Evolutionary conservation across 2,888 invertebrate genomes (phyloP).

Genomic region (Idaea dimidiata): DNA sequence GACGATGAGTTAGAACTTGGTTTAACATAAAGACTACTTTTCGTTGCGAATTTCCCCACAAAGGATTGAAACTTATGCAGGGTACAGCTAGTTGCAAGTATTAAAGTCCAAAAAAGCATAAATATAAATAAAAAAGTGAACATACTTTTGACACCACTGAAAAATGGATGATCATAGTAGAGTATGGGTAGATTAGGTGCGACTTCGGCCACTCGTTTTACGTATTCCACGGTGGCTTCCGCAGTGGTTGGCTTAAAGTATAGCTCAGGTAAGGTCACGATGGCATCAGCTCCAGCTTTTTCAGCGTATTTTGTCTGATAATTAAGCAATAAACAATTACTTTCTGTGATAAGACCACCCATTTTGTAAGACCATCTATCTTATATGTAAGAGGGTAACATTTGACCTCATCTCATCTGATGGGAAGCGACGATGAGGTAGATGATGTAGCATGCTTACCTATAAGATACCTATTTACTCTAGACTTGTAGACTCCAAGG

Average conservation of each 20-base stretch:
- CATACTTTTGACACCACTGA: conserved; percentile 84
- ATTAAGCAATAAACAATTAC: not conserved
- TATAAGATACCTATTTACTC: too few relatives aligned
- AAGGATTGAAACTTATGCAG: not conserved
- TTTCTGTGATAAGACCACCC: too few relatives aligned
- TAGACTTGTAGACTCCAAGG: too few relatives aligned
- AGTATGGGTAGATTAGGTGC: conserved; percentile 85
- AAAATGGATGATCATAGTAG: conserved; percentile 87
- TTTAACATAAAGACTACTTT: not conserved
- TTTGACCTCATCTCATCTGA: too few relatives aligned
- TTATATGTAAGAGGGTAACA: too few relatives aligned
- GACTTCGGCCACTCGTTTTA: conserved; percentile 80
- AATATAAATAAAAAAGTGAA: conserved; percentile 21
- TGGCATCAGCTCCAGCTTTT: conserved; percentile 68
- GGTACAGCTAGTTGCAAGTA: too few relatives aligned
- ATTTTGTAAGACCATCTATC: too few relatives aligned
- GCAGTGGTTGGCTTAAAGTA: conserved; percentile 82
- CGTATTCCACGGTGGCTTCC: conserved; percentile 79
- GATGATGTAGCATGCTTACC: too few relatives aligned
- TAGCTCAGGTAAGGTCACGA: conserved; percentile 84
- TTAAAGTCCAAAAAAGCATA: too few relatives aligned
- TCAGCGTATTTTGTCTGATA: conserved; percentile 65
- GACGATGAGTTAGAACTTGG: too few relatives aligned
- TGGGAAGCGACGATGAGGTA: too few relatives aligned
- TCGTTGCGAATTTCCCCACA: not conserved